Evolutionary conservation across 2,888 invertebrate species (phyloP).

Genomic region (Drosophila seclusa): DNA sequence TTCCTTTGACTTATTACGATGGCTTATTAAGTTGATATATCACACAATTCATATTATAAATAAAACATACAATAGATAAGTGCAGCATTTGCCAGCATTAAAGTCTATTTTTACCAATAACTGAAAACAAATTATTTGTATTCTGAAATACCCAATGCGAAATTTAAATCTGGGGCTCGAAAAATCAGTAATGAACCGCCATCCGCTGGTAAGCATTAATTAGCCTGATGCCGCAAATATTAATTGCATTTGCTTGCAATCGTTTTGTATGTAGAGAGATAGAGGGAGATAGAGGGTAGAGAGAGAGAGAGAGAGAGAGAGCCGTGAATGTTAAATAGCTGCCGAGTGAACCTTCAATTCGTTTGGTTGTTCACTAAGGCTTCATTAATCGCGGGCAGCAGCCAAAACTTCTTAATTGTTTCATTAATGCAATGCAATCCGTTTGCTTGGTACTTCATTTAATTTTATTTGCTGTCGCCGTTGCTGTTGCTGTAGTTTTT

Average conservation of each 20-base stretch:
- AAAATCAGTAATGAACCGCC: slow-evolving; percentile 21
- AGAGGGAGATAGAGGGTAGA: neutral
- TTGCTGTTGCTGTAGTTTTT: slow-evolving; percentile 62
- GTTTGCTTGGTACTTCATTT: slow-evolving; percentile 76
- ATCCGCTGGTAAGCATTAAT: slow-evolving; percentile 45
- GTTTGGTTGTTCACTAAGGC: slow-evolving; percentile 61
- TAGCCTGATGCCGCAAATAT: slow-evolving; percentile 60
- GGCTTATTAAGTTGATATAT: neutral
- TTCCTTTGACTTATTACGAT: slow-evolving; percentile 3
- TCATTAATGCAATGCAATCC: slow-evolving; percentile 78
- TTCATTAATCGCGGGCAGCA: slow-evolving; percentile 65
- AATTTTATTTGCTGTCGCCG: slow-evolving; percentile 72
- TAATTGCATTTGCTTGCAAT: slow-evolving; percentile 57
- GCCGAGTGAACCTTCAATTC: slow-evolving; percentile 24
- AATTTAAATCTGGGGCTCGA: slow-evolving; percentile 10
- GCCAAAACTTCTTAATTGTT: slow-evolving; percentile 73
- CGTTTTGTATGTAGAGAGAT: neutral
- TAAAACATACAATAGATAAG: neutral
- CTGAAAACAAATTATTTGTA: slow-evolving; percentile 4
- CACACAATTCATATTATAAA: neutral
- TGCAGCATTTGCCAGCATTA: neutral
- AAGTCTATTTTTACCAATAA: neutral
- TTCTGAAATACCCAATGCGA: neutral
- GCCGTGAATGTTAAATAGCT: slow-evolving; percentile 37
- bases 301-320: neutral